A percentile compares a stretch with the other conserved stretches of the same genome.
phyloP scores from a whole-genome alignment of 2,888 invertebrate genomes.

The Crossocerus cetratus region DNA sequence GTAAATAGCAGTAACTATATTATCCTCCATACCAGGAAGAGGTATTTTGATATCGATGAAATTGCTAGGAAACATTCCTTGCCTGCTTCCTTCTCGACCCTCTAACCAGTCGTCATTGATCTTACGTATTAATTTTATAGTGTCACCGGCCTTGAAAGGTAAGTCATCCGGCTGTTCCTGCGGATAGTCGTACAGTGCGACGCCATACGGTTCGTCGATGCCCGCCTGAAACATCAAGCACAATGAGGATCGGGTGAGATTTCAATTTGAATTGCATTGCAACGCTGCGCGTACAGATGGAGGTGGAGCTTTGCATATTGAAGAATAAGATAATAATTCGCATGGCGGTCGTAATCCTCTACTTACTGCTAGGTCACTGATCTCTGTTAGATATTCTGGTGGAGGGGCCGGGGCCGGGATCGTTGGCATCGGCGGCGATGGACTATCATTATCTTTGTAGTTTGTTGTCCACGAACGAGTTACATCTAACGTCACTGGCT shows the following conservation, averaged over 20 bases:
- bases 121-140: constrained; percentile 83
- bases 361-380: constrained; percentile 61
- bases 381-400: constrained; percentile 70
- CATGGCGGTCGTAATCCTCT: neutral
- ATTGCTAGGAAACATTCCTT: constrained; percentile 90
- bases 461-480: constrained; percentile 51
- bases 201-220: constrained; percentile 82
- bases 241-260: too few species aligned
- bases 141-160: constrained; percentile 86
- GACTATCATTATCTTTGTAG: constrained; percentile 67
- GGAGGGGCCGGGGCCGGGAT: constrained; percentile 89
- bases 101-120: constrained; percentile 89
- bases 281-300: too few species aligned
- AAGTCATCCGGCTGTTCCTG: constrained; percentile 88
- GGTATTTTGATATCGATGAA: constrained; percentile 88
- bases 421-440: constrained; percentile 88
- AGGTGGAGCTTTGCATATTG: too few species aligned
- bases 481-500: constrained; percentile 44
- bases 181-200: constrained; percentile 88
- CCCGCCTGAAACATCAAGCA: constrained; percentile 48
- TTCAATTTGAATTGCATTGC: too few species aligned
- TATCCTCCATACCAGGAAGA: constrained; percentile 75
- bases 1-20: constrained; percentile 83
- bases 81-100: constrained; percentile 83
- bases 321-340: neutral